Percentiles rank a stretch among this genome's conserved stretches.
Conservation (phyloP, 1,140 invertebrate genomes). For the Calephelis virginiensis region DNA sequence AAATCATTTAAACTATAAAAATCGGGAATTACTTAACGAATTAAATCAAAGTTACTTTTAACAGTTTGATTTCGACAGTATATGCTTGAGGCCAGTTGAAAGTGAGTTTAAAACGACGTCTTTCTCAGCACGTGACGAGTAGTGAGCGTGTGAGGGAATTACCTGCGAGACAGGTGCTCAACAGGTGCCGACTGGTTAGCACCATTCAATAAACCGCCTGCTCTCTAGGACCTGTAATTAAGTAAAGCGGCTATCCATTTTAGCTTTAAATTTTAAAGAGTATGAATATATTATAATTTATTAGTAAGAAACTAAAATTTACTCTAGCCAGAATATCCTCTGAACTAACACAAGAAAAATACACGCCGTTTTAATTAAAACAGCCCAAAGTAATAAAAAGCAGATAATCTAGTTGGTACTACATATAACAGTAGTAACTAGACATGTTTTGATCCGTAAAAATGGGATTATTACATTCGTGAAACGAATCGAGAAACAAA, state of each 20-base stretch:
- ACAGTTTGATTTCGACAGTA: not conserved
- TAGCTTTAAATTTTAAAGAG: constrained; percentile 1
- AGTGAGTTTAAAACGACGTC: not conserved
- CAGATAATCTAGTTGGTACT: too few species aligned
- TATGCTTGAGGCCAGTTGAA: not conserved
- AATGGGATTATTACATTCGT: not conserved
- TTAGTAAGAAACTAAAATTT: too few species aligned
- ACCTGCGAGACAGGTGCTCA: constrained; percentile 24
- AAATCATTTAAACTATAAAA: too few species aligned
- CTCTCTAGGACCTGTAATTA: constrained; percentile 6
- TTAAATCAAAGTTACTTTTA: not conserved
- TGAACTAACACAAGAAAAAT: too few species aligned
- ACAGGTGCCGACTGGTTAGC: constrained; percentile 23
- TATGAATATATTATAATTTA: not conserved
- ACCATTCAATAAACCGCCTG: constrained; percentile 24
- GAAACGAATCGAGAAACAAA: not conserved
- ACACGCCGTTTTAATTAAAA: too few species aligned
- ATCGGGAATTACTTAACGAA: too few species aligned
- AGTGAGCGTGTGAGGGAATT: not conserved
- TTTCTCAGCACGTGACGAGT: not conserved
- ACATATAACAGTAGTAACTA: too few species aligned
- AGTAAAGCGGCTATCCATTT: constrained; percentile 5
- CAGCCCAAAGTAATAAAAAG: too few species aligned
- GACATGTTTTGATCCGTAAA: too few species aligned
- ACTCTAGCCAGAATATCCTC: too few species aligned